Evolutionary conservation across 2,113 vertebrate species (phyloP).

Genomic region (Catagonus wagneri): DNA sequence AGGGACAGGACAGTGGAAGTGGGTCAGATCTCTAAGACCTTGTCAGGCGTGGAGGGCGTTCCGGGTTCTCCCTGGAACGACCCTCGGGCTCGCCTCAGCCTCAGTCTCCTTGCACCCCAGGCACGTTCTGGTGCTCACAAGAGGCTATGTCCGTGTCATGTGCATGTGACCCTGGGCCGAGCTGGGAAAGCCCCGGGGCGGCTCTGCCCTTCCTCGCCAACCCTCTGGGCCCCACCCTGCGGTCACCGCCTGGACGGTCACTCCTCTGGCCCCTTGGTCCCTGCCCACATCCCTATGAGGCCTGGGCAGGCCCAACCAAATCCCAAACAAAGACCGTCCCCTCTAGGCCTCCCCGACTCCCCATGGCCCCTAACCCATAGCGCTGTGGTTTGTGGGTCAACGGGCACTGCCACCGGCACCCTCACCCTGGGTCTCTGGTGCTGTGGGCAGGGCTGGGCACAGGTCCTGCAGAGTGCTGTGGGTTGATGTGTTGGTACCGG

Average conservation of each 20-base stretch:
- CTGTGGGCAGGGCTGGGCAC: neutral
- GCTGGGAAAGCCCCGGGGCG: neutral
- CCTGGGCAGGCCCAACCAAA: neutral
- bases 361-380: neutral
- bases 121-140: neutral
- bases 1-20: neutral
- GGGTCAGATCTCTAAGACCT: neutral
- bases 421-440: accelerated
- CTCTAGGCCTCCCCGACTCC: neutral
- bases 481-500: neutral
- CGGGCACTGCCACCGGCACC: neutral
- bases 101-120: neutral
- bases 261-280: neutral
- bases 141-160: neutral
- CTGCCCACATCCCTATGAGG: neutral
- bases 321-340: neutral
- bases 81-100: neutral
- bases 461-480: neutral
- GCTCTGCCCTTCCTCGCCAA: neutral
- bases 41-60: neutral
- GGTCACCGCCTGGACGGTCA: neutral
- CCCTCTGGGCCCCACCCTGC: neutral
- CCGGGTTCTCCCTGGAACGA: neutral
- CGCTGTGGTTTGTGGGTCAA: neutral
- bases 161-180: neutral